Conservation (phyloP, 2,888 invertebrate species). For the Zhengitettix transpicula region DNA sequence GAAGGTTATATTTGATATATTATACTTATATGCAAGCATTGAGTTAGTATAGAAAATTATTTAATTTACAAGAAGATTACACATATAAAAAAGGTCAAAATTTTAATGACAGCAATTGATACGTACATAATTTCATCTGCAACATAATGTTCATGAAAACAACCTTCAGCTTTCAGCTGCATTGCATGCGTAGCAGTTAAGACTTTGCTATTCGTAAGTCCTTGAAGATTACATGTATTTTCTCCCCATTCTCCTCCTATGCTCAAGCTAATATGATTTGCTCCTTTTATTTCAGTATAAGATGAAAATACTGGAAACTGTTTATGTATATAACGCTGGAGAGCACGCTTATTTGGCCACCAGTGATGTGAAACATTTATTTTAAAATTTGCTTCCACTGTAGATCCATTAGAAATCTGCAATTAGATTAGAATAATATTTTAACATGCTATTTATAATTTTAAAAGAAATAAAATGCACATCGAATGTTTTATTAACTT, state of each 20-base stretch:
- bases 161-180: slow-evolving; percentile 13
- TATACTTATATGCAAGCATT: too few species aligned
- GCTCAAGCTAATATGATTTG: slow-evolving; percentile 14
- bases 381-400: slow-evolving; percentile 11
- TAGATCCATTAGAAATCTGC: slow-evolving; percentile 13
- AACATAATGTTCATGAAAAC: slow-evolving; percentile 14
- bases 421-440: background rate
- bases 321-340: slow-evolving; percentile 13
- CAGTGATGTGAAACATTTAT: slow-evolving; percentile 6
- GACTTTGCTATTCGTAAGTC: slow-evolving; percentile 9
- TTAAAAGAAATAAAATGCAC: too few species aligned
- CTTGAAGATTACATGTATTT: slow-evolving; percentile 7
- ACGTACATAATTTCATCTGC: slow-evolving; percentile 13
- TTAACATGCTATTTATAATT: too few species aligned
- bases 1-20: too few species aligned
- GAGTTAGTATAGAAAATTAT: too few species aligned
- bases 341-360: slow-evolving; percentile 9
- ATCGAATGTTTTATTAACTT: too few species aligned
- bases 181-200: slow-evolving; percentile 11
- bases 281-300: slow-evolving; percentile 14
- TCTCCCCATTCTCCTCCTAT: slow-evolving; percentile 5
- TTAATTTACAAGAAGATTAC: too few species aligned
- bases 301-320: slow-evolving; percentile 15
- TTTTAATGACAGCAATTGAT: background rate
- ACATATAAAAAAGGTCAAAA: background rate